Conservation (phyloP, 2,888 invertebrate species). For the Fissipunctia ypsillon region DNA sequence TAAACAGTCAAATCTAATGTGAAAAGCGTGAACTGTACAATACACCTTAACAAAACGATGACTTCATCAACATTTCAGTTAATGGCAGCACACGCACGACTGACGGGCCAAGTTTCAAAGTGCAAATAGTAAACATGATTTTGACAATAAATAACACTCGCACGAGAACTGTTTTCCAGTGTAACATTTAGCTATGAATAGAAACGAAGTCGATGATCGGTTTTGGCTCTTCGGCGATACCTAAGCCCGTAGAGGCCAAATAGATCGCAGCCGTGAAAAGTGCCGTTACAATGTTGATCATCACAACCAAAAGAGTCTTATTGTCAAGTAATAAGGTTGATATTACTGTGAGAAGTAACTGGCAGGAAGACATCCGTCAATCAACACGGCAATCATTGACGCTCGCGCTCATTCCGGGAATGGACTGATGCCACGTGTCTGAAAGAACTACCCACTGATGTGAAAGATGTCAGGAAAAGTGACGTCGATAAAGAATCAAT, state of each 20-base stretch:
- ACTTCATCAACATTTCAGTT: slow-evolving; percentile 65
- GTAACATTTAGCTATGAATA: slow-evolving; percentile 66
- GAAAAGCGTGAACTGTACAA: not conserved
- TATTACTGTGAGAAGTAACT: slow-evolving; percentile 68
- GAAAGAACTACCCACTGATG: slow-evolving; percentile 65
- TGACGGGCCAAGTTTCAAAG: slow-evolving; percentile 62
- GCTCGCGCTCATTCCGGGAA: slow-evolving; percentile 80
- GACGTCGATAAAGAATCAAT: slow-evolving; percentile 68
- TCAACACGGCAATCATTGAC: slow-evolving; percentile 79
- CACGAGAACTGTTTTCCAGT: slow-evolving; percentile 50
- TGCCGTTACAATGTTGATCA: slow-evolving; percentile 64
- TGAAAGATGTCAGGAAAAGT: slow-evolving; percentile 69
- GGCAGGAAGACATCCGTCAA: slow-evolving; percentile 87
- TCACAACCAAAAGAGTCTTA: slow-evolving; percentile 64
- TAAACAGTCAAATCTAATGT: not conserved
- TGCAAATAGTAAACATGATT: slow-evolving; percentile 61
- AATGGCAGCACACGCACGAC: slow-evolving; percentile 35
- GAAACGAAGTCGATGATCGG: slow-evolving; percentile 76
- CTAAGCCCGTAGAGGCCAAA: slow-evolving; percentile 78
- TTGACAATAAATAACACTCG: slow-evolving; percentile 47
- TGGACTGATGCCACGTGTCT: slow-evolving; percentile 75
- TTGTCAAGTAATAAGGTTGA: slow-evolving; percentile 69
- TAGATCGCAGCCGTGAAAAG: slow-evolving; percentile 77
- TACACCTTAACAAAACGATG: slow-evolving; percentile 46
- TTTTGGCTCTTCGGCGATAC: slow-evolving; percentile 77